Evolutionary conservation across 2,113 vertebrate genomes (phyloP).

Genomic region (Perca flavescens): DNA sequence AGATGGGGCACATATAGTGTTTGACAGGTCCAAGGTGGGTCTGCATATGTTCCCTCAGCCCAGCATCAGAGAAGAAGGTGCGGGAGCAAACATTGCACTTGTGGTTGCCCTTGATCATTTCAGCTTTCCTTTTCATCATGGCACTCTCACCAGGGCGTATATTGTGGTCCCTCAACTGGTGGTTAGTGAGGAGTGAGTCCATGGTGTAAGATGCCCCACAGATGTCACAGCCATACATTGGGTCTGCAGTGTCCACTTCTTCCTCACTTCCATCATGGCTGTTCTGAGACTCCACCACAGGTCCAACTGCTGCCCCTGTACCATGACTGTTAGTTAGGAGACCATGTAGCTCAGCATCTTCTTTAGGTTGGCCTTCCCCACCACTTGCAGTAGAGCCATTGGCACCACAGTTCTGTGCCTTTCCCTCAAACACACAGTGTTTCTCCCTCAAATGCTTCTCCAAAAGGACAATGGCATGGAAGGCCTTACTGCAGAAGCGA

Average conservation of each 20-base stretch:
- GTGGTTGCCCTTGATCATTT: slow-evolving; percentile 98
- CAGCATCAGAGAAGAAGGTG: slow-evolving; percentile 98
- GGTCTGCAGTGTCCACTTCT: slow-evolving; percentile 93
- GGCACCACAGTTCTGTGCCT: slow-evolving; percentile 92
- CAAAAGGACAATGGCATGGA: slow-evolving; percentile 95
- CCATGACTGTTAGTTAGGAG: slow-evolving; percentile 93
- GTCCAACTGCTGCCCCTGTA: slow-evolving; percentile 57
- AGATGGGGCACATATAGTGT: slow-evolving; percentile 99
- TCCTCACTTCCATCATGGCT: slow-evolving; percentile 95
- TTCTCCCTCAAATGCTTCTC: slow-evolving; percentile 97
- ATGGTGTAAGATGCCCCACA: slow-evolving; percentile 99
- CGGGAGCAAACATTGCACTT: slow-evolving; percentile 98
- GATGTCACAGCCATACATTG: slow-evolving; percentile 97
- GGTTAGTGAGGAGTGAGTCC: slow-evolving; percentile 97
- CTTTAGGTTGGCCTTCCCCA: slow-evolving; percentile 89
- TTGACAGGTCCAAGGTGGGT: slow-evolving; percentile 98
- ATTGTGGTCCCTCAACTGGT: slow-evolving; percentile 98
- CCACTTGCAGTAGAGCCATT: slow-evolving; percentile 88
- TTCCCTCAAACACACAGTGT: slow-evolving; percentile 95
- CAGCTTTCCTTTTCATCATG: slow-evolving; percentile 95
- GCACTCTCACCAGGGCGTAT: slow-evolving; percentile 97
- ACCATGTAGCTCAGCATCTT: slow-evolving; percentile 92
- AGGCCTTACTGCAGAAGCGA: slow-evolving; percentile 98
- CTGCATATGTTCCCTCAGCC: slow-evolving; percentile 97
- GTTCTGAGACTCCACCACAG: slow-evolving; percentile 89